Base-by-base conservation (phyloP, 2,113 vertebrate genomes). In the Lichenostomus cassidix region DNA sequence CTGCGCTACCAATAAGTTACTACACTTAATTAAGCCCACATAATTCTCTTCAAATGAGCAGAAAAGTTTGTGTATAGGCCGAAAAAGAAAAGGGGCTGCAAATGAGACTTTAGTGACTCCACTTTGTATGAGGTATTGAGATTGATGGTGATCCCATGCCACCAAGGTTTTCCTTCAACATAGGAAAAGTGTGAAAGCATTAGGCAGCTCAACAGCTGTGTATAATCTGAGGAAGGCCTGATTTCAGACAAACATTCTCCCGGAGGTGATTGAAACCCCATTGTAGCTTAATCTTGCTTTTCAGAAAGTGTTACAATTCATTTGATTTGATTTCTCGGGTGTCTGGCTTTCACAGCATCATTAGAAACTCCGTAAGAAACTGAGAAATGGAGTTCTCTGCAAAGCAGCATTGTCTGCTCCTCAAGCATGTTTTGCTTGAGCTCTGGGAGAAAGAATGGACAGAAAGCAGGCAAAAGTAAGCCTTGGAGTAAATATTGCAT, bases 21-120 rank as follows among this genome's bases (percentile, higher is more conserved):
- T 98, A 98, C 98, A 99, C 98, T 99, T 98, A 98, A 99, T 99
- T 99, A 99, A 99, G 98, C 98, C 98, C 97, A 97, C 97, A 98
- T 98, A 98, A 98, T 98, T 98, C 98, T 98, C 97, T 97, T 98
- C 97, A 97, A 97, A 97, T 94, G 96, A 98, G 97, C 95, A 97
- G 97, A 97, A 97, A 97, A 97, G 97, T 97, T 97, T 97, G 98
- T 98, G 89, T 98, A 96, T 98, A 97, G 97, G 95, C 91, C 92
- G 79, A 87, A 88, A 89, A 96, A 98, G 97, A 97, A 98, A 97
- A 97, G 96, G 96, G 92, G 74, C 97, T 97, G 97, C 98, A 98
- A 98, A 99, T 98, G 98, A 98, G 97, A 97, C 97, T 98, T 98
- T 98, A 98, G 97, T 98, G 97, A 98, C 97, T 98, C 96, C 95